Evolutionary conservation across 2,888 invertebrate species (phyloP).

Genomic region (Helobdella robusta): DNA sequence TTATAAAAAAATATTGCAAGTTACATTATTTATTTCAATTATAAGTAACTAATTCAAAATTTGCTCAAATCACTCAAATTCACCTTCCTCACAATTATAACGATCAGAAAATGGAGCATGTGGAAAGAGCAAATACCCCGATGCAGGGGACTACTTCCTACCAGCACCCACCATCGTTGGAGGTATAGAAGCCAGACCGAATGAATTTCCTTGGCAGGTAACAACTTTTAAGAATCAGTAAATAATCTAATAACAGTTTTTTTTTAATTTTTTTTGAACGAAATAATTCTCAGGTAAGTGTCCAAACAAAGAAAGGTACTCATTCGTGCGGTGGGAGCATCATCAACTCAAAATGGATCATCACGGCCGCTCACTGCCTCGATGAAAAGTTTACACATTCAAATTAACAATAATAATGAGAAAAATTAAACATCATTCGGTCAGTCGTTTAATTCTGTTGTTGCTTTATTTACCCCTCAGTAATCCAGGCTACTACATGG

Average conservation of each 20-base stretch:
- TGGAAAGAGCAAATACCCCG: constrained; percentile 28
- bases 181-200: constrained; percentile 28
- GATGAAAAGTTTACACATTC: constrained; percentile 20
- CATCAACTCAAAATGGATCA: constrained; percentile 29
- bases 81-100: too few relatives aligned
- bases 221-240: background rate
- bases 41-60: too few relatives aligned
- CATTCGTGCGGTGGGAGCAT: constrained; percentile 31
- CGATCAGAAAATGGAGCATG: too few relatives aligned
- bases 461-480: background rate
- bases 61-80: too few relatives aligned
- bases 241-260: background rate
- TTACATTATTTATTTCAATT: too few relatives aligned
- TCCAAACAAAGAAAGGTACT: background rate
- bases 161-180: constrained; percentile 27
- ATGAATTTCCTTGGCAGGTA: constrained; percentile 32
- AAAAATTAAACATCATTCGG: too few relatives aligned
- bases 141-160: constrained; percentile 26
- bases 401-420: background rate
- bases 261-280: background rate
- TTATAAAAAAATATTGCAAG: too few relatives aligned
- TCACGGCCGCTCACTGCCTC: constrained; percentile 32
- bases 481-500: background rate
- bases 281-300: background rate
- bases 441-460: background rate